Evolutionary conservation across 2,888 invertebrate species (phyloP), one percentile per base, ranked within the genome.

Genomic region (Phyto melanocephala): DNA sequence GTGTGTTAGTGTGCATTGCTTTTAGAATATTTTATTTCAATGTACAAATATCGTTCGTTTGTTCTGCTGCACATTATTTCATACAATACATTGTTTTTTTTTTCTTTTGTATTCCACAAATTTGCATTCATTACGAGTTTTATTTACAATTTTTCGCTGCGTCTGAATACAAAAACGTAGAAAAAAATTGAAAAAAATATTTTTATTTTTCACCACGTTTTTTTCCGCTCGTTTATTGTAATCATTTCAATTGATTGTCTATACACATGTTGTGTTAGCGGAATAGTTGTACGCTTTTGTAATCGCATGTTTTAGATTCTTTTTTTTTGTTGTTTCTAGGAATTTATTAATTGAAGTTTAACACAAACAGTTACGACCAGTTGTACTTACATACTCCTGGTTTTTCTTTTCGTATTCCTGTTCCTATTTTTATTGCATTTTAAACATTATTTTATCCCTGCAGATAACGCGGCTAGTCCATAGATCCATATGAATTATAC

Each of bases 71-170:
- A 17, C 65, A 42, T 33, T 40, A 75, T 75, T 54, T 5, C 50
- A 50, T 24, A 63, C 17, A 40, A 74, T 45, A 42, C 37, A 71
- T 60, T 37, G 8, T 37, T 10, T 37, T 37, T 37, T 37, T 37
- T 11, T 37, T 37, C 8, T 37, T 37, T 37, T 37, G 11, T 10
- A 1, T 10, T 28, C 6, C 28, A 28, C 28, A 28, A 76, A 81
- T 81, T 81, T 76, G 67, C 76, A 76, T 81, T 76, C 76, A 67
- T 67, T 71, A 65, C 60, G 50, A 71, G 35, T 70, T 71, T 58
- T 24, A 40, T 62, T 52, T 35, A 60, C 17, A 80, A 50, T 67
- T 74, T 74, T 80, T 50, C 47, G 33, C 17, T 17, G 47, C 37
- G 20, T 58, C 58, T 35, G 33, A 72, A 52, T 28, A 5, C 3